These are phyloP conservation scores for Druon quercuslanigerum DNA, from an alignment of 1,140 invertebrate genomes.

Conservation along the genomic window DNA sequence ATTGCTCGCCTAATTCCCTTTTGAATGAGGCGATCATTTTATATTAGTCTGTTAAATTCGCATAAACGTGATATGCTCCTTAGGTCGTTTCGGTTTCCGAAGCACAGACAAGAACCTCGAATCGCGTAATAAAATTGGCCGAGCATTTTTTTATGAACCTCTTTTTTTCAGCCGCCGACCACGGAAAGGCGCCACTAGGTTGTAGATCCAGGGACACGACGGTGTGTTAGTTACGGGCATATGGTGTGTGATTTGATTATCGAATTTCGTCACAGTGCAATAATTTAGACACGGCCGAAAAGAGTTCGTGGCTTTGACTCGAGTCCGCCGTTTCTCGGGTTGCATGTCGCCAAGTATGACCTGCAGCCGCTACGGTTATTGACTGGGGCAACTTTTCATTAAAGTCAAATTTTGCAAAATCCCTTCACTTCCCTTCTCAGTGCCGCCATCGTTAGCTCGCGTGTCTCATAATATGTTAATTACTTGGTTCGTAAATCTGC, in stretches of 20 bases:
- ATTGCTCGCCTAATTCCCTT: not conserved
- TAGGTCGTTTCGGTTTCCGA: constrained; percentile 11
- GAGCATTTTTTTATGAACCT: constrained; percentile 16
- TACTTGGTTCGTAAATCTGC: constrained; percentile 35
- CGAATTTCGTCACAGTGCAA: constrained; percentile 21
- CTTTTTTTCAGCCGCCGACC: not conserved
- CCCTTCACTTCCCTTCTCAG: constrained; percentile 31
- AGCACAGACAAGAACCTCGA: constrained; percentile 1
- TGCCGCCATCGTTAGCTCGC: constrained; percentile 25
- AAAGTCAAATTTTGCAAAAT: constrained; percentile 57
- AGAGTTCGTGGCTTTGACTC: not conserved
- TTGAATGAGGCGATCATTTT: constrained; percentile 21
- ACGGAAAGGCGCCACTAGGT: constrained; percentile 7
- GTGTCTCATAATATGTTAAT: constrained; percentile 48
- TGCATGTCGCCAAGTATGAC: constrained; percentile 13
- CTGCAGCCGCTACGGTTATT: constrained; percentile 28
- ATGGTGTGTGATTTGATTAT: constrained; percentile 21
- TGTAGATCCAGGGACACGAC: not conserved
- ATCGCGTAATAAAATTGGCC: constrained; percentile 21
- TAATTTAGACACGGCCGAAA: constrained; percentile 14
- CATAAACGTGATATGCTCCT: constrained; percentile 15
- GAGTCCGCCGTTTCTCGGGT: constrained; percentile 18
- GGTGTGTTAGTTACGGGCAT: not conserved
- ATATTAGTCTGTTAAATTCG: constrained; percentile 12
- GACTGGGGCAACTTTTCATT: constrained; percentile 53